Conservation (phyloP, 2,113 vertebrate species). For the Paradoxurus hermaphroditus region DNA sequence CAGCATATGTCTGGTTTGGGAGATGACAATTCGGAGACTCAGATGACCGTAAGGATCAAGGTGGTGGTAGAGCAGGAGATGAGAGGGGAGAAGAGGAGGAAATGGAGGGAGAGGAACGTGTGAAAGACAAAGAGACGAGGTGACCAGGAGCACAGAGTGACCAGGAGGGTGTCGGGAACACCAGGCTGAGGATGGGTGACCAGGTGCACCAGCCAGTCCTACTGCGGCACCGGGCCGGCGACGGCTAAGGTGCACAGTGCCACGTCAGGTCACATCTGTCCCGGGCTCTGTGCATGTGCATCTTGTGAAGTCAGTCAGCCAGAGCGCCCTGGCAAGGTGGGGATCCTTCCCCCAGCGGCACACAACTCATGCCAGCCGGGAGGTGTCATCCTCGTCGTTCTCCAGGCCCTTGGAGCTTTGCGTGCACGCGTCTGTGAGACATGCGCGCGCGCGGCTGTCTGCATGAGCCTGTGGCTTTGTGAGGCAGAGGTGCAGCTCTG, state of each 20-base stretch:
- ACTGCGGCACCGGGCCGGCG: neutral
- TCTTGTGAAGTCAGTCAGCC: neutral
- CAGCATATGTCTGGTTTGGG: neutral
- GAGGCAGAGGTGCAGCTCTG: fast-evolving
- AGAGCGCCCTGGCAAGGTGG: neutral
- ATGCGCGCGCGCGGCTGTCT: fast-evolving
- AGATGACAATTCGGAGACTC: neutral
- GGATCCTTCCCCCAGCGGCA: neutral
- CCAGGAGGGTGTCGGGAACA: neutral
- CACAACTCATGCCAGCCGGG: fast-evolving
- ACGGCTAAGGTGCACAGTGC: fast-evolving
- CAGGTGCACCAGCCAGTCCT: neutral
- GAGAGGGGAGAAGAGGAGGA: too few species aligned
- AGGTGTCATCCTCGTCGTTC: neutral
- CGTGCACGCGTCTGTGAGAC: neutral
- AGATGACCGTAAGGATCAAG: neutral
- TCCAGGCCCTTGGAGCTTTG: fast-evolving
- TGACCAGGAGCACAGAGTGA: neutral
- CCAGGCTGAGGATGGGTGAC: too few species aligned
- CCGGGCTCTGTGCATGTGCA: fast-evolving
- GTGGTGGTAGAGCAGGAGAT: neutral
- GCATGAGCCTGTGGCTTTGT: neutral
- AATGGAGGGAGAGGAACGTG: neutral
- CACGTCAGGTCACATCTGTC: neutral
- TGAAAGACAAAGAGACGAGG: fast-evolving